phyloP scores from a whole-genome alignment of 2,888 invertebrate genomes.

The Agriotes lineatus region DNA sequence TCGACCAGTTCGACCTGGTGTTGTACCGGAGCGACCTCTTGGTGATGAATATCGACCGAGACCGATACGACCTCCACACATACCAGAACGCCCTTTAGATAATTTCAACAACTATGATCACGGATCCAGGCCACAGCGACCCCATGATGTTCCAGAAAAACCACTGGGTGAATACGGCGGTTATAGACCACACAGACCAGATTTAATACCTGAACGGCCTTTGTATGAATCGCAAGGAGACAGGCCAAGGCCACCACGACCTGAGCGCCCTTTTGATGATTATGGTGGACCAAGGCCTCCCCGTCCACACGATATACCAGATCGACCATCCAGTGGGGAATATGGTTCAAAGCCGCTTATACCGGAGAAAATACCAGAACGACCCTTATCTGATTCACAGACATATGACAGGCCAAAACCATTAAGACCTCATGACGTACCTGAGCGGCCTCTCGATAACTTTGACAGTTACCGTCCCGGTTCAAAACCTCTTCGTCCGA shows the following conservation, averaged over 20 bases:
- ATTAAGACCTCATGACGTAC: slow-evolving; percentile 4
- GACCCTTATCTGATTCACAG: neutral
- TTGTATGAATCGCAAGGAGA: no score
- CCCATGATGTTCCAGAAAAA: neutral
- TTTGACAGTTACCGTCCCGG: neutral
- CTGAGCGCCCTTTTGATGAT: neutral
- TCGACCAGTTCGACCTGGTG: neutral
- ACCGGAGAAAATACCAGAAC: neutral
- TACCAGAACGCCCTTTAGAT: slow-evolving; percentile 3
- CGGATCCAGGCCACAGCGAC: neutral
- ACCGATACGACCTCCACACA: neutral
- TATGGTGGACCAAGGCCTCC: no score
- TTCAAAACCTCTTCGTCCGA: slow-evolving; percentile 28
- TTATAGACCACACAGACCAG: no score
- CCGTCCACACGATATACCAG: no score
- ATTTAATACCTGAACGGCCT: no score
- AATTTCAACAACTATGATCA: neutral
- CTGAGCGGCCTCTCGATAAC: neutral
- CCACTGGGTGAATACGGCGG: no score
- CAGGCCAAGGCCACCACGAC: no score
- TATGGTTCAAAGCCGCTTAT: no score
- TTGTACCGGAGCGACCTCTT: neutral
- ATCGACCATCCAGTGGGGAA: no score
- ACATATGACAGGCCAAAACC: neutral
- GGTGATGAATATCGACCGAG: neutral